A percentile compares a stretch with the other conserved stretches of the same genome.
Conservation (phyloP, 1,140 invertebrate species). For the Bombus pascuorum region DNA sequence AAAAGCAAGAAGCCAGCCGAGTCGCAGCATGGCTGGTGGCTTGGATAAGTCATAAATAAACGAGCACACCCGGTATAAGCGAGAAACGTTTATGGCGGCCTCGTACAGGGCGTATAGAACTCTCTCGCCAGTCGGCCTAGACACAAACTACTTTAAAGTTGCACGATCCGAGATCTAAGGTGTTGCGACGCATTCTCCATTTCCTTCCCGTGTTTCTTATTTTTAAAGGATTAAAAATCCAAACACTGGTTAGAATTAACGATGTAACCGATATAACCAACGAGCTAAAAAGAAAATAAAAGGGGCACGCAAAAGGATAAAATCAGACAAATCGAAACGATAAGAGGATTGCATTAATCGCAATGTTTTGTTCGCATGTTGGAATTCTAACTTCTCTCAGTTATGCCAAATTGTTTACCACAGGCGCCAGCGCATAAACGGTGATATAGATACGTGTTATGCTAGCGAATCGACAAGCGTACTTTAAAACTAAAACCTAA, state of each 20-base stretch:
- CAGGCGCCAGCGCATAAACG: too few species aligned
- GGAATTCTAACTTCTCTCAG: background rate
- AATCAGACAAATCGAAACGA: background rate
- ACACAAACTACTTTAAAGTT: conserved; percentile 70
- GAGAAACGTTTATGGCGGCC: conserved; percentile 67
- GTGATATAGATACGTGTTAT: background rate
- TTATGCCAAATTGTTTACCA: background rate
- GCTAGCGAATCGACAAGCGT: background rate
- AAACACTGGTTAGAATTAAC: background rate
- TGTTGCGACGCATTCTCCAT: conserved; percentile 12
- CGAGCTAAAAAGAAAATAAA: background rate
- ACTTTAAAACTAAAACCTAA: too few species aligned
- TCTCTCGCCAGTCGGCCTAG: conserved; percentile 53
- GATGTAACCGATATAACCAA: background rate
- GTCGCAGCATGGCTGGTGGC: conserved; percentile 3
- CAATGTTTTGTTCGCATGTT: background rate
- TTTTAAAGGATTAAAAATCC: conserved; percentile 1
- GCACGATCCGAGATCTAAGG: conserved; percentile 61
- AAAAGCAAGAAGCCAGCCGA: conserved; percentile 51
- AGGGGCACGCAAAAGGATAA: background rate
- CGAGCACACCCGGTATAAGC: conserved; percentile 62
- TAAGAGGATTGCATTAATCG: background rate
- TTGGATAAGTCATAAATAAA: conserved; percentile 68
- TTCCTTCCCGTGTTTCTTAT: background rate
- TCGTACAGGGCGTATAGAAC: conserved; percentile 60